These are phyloP conservation scores for Hoplodrina ambigua DNA, from an alignment of 2,888 invertebrate species.

Conservation along the genomic window DNA sequence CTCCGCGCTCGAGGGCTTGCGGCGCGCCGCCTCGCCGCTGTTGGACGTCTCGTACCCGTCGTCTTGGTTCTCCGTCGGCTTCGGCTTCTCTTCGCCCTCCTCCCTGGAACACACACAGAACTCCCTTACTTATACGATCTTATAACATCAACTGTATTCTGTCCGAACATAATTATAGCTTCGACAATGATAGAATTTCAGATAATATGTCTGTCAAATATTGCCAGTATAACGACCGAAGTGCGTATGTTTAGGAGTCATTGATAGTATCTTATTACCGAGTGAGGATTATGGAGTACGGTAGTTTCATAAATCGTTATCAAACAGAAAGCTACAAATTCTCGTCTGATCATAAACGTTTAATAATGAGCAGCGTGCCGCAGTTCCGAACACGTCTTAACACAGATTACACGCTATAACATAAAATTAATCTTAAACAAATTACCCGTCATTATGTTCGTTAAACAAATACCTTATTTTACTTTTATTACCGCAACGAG, in stretches of 20 bases:
- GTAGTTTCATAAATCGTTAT: neutral
- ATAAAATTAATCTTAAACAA: slow-evolving; percentile 49
- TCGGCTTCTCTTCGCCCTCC: slow-evolving; percentile 89
- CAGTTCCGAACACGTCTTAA: slow-evolving; percentile 32
- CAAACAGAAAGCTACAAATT: slow-evolving; percentile 20
- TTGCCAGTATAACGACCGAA: neutral
- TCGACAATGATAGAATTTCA: neutral
- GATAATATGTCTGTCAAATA: neutral
- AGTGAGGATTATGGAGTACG: neutral
- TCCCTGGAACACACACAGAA: slow-evolving; percentile 76
- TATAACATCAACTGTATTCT: too few relatives aligned
- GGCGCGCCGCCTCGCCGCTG: slow-evolving; percentile 90
- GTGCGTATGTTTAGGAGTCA: neutral
- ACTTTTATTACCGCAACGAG: slow-evolving; percentile 53
- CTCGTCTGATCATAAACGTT: slow-evolving; percentile 23
- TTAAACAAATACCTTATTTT: slow-evolving; percentile 54
- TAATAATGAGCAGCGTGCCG: slow-evolving; percentile 33
- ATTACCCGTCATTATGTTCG: slow-evolving; percentile 51
- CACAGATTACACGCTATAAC: slow-evolving; percentile 47
- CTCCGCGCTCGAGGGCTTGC: slow-evolving; percentile 82
- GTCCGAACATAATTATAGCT: neutral
- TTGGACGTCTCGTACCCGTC: slow-evolving; percentile 97
- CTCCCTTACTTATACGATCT: slow-evolving; percentile 3
- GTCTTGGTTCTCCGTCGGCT: slow-evolving; percentile 94
- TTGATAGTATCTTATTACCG: neutral